These are phyloP conservation scores for Drosophila ustulata DNA, from an alignment of 2,888 invertebrate genomes.

Conservation along the genomic window DNA sequence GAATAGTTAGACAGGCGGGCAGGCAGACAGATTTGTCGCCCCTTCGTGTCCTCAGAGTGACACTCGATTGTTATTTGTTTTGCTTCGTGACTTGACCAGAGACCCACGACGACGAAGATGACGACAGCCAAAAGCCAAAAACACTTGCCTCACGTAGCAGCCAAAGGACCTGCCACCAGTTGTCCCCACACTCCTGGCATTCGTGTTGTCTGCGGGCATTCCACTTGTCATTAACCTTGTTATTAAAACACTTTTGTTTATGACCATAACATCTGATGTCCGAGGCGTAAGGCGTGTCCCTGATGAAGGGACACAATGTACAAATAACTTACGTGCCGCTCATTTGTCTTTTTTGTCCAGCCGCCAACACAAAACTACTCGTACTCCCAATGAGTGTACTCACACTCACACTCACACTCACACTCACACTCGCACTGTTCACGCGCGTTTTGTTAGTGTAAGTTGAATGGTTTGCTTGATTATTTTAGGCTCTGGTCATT, in stretches of 20 bases:
- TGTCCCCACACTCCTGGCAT: slow-evolving; percentile 2
- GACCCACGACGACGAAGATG: slow-evolving; percentile 8
- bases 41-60: slow-evolving; percentile 36
- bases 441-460: slow-evolving; percentile 6
- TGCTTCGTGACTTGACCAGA: slow-evolving; percentile 55
- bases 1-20: background rate
- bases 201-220: slow-evolving; percentile 63
- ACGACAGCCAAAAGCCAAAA: slow-evolving; percentile 6
- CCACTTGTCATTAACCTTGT: slow-evolving; percentile 83
- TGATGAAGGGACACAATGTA: slow-evolving; percentile 54
- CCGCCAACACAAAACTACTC: slow-evolving; percentile 20
- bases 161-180: slow-evolving; percentile 30
- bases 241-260: slow-evolving; percentile 82
- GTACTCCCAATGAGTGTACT: slow-evolving; percentile 9
- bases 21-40: slow-evolving; percentile 29
- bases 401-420: slow-evolving; percentile 9
- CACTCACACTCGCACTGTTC: background rate
- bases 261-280: slow-evolving; percentile 82
- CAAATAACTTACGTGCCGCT: slow-evolving; percentile 83
- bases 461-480: slow-evolving; percentile 22
- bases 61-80: slow-evolving; percentile 51
- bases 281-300: slow-evolving; percentile 21
- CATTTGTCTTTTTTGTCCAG: slow-evolving; percentile 72
- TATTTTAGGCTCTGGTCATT: slow-evolving; percentile 14
- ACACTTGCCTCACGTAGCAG: slow-evolving; percentile 59